Evolutionary conservation across 2,113 vertebrate species (phyloP).

Genomic region (Psammodynastes pulverulentus): DNA sequence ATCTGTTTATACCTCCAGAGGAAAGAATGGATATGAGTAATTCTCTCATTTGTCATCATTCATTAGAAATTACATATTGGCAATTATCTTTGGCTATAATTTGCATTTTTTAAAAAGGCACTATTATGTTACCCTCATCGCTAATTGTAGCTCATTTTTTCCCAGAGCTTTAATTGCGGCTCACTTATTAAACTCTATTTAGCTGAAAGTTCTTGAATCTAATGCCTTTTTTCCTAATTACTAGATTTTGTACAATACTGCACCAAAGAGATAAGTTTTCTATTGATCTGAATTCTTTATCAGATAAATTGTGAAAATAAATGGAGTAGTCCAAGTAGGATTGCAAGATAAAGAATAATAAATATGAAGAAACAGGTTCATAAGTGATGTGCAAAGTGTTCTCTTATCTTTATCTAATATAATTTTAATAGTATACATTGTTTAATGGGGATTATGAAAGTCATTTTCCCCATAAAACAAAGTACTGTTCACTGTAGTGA

Average conservation of each 20-base stretch:
- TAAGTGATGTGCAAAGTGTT: slow-evolving; percentile 39
- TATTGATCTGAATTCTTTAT: slow-evolving; percentile 47
- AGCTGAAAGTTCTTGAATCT: slow-evolving; percentile 36
- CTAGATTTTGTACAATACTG: slow-evolving; percentile 48
- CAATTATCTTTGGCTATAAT: slow-evolving; percentile 25
- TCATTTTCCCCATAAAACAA: slow-evolving; percentile 30
- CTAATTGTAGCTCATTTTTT: slow-evolving; percentile 36
- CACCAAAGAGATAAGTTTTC: slow-evolving; percentile 36
- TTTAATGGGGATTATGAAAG: slow-evolving; percentile 32
- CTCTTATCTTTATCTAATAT: slow-evolving; percentile 35
- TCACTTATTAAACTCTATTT: slow-evolving; percentile 38
- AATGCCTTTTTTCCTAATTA: slow-evolving; percentile 50
- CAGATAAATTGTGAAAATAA: slow-evolving; percentile 45
- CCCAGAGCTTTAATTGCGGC: slow-evolving; percentile 32
- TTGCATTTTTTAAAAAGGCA: slow-evolving; percentile 8
- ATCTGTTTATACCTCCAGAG: neutral
- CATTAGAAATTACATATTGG: slow-evolving; percentile 20
- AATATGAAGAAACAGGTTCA: slow-evolving; percentile 36
- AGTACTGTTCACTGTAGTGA: slow-evolving; percentile 12
- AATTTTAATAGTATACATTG: slow-evolving; percentile 36
- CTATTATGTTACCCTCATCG: slow-evolving; percentile 13
- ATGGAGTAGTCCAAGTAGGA: slow-evolving; percentile 32
- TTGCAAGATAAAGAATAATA: slow-evolving; percentile 50
- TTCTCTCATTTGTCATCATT: neutral
- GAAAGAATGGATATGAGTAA: neutral